Conservation (phyloP, 2,888 invertebrate genomes). For the Neoaliturus tenellus region DNA sequence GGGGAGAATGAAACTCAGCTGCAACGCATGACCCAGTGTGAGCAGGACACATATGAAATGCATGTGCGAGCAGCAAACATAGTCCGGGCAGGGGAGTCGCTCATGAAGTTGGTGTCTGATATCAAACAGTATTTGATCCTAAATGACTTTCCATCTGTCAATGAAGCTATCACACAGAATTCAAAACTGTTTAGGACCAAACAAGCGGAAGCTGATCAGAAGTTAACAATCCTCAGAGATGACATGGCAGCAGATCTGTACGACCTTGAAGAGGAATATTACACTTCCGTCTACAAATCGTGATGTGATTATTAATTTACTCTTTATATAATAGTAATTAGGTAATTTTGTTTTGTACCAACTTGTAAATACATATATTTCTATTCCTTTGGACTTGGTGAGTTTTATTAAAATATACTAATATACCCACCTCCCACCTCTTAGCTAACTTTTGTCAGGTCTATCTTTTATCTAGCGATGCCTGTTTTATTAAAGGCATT, state of each 20-base stretch:
- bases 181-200: slow-evolving; percentile 92
- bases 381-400: no score
- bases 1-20: slow-evolving; percentile 95
- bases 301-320: background rate
- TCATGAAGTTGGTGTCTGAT: slow-evolving; percentile 98
- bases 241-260: slow-evolving; percentile 97
- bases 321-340: no score
- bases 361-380: no score
- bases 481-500: no score
- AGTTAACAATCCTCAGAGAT: slow-evolving; percentile 92
- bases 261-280: slow-evolving; percentile 95
- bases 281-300: slow-evolving; percentile 86
- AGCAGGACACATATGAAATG: slow-evolving; percentile 98
- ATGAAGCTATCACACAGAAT: slow-evolving; percentile 97
- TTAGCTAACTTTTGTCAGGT: no score
- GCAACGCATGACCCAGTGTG: slow-evolving; percentile 93
- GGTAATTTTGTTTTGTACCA: no score
- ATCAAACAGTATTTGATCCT: slow-evolving; percentile 98
- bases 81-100: slow-evolving; percentile 96
- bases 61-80: slow-evolving; percentile 97
- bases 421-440: no score
- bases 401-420: no score
- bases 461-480: no score
- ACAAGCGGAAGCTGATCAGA: slow-evolving; percentile 95
- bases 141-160: slow-evolving; percentile 98